These are phyloP conservation scores for Erpornis zantholeuca DNA, from an alignment of 2,113 vertebrate species.

Conservation along the genomic window DNA sequence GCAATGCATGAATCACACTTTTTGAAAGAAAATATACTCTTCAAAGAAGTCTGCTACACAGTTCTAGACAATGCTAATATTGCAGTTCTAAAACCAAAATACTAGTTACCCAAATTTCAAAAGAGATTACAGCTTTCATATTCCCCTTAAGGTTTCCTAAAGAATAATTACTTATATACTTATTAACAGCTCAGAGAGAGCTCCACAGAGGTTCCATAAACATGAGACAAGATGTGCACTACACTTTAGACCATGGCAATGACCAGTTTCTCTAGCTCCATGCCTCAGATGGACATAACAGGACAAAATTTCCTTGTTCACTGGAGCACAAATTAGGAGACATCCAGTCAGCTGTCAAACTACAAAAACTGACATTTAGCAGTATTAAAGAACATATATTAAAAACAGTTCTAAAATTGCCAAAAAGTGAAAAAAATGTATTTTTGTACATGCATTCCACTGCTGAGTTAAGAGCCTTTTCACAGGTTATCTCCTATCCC, in stretches of 20 bases:
- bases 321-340: neutral
- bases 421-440: accelerated
- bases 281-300: neutral
- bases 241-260: neutral
- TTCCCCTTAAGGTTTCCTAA: neutral
- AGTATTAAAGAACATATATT: neutral
- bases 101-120: neutral
- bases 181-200: neutral
- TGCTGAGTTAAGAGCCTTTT: neutral
- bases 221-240: neutral
- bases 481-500: neutral
- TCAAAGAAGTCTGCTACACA: neutral
- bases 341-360: neutral
- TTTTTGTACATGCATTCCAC: neutral
- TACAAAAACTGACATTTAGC: neutral
- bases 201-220: neutral
- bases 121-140: neutral
- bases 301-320: neutral
- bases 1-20: neutral
- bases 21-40: neutral
- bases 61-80: neutral
- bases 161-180: neutral
- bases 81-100: neutral
- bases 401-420: neutral
- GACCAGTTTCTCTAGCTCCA: neutral